Evolutionary conservation across 2,797 vertebrate species (phyloP).

Genomic region (Ibycter americanus): DNA sequence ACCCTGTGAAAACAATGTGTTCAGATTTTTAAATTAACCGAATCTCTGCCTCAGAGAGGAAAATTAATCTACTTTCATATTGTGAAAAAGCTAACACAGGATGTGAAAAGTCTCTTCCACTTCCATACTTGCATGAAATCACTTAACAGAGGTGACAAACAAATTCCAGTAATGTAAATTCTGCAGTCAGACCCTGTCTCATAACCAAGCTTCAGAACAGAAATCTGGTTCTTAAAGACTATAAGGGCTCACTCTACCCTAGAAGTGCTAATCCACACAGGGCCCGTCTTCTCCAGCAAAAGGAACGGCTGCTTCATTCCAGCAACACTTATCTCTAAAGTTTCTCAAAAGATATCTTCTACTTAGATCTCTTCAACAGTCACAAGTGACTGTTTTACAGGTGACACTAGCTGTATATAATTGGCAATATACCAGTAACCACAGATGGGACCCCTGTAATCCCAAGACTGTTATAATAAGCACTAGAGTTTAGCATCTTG

Average conservation of each 20-base stretch:
- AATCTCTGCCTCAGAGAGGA: background rate
- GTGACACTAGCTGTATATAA: background rate
- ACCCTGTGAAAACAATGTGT: background rate
- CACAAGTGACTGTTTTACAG: background rate
- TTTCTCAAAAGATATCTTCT: background rate
- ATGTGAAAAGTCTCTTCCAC: background rate
- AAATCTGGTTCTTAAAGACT: background rate
- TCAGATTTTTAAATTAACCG: background rate
- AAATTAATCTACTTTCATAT: background rate
- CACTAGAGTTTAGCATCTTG: background rate
- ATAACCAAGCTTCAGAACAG: background rate
- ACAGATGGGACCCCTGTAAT: background rate
- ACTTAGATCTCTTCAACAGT: background rate
- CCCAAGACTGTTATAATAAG: background rate
- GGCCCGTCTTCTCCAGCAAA: background rate
- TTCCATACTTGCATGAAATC: background rate
- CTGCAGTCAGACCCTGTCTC: background rate
- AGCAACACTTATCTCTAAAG: background rate
- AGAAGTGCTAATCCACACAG: background rate
- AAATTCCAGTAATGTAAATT: background rate
- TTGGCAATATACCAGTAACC: background rate
- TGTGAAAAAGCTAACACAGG: background rate
- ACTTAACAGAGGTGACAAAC: background rate
- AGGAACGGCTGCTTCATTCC: background rate
- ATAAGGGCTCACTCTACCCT: background rate